Conservation (phyloP, 2,113 vertebrate genomes). For the Nyctereutes procyonoides region DNA sequence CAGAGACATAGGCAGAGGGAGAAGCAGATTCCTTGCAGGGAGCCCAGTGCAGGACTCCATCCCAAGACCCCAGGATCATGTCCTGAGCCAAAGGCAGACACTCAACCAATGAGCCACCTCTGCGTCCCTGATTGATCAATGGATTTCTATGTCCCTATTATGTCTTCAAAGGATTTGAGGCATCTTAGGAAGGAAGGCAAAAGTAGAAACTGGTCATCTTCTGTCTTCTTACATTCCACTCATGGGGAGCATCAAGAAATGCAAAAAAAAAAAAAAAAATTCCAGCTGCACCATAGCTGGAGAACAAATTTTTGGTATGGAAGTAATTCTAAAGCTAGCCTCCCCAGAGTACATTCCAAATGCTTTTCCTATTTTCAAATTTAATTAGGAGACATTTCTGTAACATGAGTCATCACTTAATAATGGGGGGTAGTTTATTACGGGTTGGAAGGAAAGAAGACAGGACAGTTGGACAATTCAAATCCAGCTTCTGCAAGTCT, state of each 20-base stretch:
- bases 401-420: constrained; percentile 74
- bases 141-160: neutral
- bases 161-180: neutral
- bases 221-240: neutral
- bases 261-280: neutral
- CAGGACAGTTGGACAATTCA: neutral
- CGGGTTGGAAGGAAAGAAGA: neutral
- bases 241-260: constrained; percentile 45
- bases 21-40: too few relatives aligned
- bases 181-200: neutral
- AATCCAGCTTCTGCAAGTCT: neutral
- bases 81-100: too few relatives aligned
- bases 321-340: constrained; percentile 75
- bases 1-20: too few relatives aligned
- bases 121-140: neutral
- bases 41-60: too few relatives aligned
- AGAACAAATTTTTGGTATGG: constrained; percentile 78
- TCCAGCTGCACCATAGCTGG: constrained; percentile 57
- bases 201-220: neutral
- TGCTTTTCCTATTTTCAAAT: constrained; percentile 71
- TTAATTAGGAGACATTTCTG: constrained; percentile 73
- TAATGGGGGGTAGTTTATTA: constrained; percentile 61
- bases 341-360: constrained; percentile 72
- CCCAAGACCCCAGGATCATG: too few relatives aligned
- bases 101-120: too few relatives aligned